These are phyloP conservation scores for Holothuria scabra DNA, from an alignment of 53 echinoderm and acorn worm genomes.

Conservation along the genomic window DNA sequence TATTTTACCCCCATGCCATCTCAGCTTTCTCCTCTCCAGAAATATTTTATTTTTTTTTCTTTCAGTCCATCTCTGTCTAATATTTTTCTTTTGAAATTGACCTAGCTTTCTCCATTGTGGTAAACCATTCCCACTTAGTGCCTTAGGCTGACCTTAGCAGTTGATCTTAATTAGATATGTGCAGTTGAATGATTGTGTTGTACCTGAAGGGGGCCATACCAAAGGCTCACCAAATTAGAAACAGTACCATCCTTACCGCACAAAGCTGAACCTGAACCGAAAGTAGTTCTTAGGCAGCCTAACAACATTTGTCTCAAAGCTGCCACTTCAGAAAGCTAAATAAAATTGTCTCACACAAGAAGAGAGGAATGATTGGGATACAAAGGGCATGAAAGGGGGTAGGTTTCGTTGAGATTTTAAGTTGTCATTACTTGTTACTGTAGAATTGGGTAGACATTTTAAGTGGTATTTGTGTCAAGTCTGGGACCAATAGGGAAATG, in stretches of 20 bases:
- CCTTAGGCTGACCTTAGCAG: conserved; percentile 37
- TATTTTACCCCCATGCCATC: conserved; percentile 29
- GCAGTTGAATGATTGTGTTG: conserved; percentile 39
- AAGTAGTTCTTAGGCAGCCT: too few relatives aligned
- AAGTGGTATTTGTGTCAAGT: too few relatives aligned
- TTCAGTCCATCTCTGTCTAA: background rate
- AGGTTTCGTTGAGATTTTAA: too few relatives aligned
- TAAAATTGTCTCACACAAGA: too few relatives aligned
- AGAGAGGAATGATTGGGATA: too few relatives aligned
- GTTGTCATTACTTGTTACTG: too few relatives aligned
- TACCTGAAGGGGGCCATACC: conserved; percentile 40
- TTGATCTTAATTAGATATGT: conserved; percentile 47
- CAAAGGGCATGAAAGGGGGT: too few relatives aligned
- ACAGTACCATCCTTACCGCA: conserved; percentile 14
- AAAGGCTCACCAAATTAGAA: conserved; percentile 28
- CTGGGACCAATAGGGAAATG: too few relatives aligned
- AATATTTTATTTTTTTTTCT: conserved; percentile 5
- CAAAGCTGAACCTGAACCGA: too few relatives aligned
- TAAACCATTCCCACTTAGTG: conserved; percentile 31
- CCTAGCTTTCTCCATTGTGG: conserved; percentile 44
- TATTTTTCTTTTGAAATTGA: conserved; percentile 25
- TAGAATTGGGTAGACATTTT: too few relatives aligned
- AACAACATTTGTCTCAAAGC: too few relatives aligned
- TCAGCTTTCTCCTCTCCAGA: conserved; percentile 4
- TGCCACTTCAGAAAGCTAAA: too few relatives aligned